phyloP scores from a whole-genome alignment of 2,113 vertebrate species.

The Melanostigma gelatinosum region DNA sequence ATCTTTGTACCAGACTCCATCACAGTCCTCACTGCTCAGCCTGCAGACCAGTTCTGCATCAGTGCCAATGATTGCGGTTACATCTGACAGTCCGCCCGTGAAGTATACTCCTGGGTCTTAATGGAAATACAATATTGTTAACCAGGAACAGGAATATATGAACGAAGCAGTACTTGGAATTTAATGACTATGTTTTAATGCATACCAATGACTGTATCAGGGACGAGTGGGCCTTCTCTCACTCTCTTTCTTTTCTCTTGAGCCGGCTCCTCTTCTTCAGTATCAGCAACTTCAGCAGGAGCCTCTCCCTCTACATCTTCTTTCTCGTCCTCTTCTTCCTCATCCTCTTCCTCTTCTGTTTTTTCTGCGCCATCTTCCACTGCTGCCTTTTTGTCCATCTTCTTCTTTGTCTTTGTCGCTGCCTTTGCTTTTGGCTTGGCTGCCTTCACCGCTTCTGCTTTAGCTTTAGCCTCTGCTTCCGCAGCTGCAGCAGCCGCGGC shows the following conservation, averaged over 20 bases:
- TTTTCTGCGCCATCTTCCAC: not conserved
- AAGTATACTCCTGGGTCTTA: constrained; percentile 82
- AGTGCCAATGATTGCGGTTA: constrained; percentile 80
- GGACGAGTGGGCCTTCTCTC: constrained; percentile 70
- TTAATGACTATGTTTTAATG: not conserved
- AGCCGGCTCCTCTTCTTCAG: constrained; percentile 41
- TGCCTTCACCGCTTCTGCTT: constrained; percentile 9
- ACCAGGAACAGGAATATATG: not conserved
- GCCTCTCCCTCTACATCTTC: not conserved
- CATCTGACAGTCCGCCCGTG: constrained; percentile 82
- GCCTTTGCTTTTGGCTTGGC: constrained; percentile 3
- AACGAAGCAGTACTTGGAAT: not conserved
- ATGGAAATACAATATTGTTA: constrained; percentile 14
- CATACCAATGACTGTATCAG: constrained; percentile 76
- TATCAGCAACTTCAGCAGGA: constrained; percentile 11
- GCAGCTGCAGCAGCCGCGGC: constrained; percentile 26
- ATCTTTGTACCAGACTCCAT: constrained; percentile 89
- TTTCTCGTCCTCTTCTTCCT: accelerated
- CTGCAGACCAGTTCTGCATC: constrained; percentile 83
- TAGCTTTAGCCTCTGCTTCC: constrained; percentile 2
- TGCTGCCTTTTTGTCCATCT: not conserved
- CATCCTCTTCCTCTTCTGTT: not conserved
- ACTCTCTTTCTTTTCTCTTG: constrained; percentile 70
- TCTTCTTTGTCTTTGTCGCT: not conserved
- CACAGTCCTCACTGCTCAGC: constrained; percentile 81